Evolutionary conservation across 2,797 vertebrate species (phyloP).

Genomic region (Melanotaenia trifasciata): DNA sequence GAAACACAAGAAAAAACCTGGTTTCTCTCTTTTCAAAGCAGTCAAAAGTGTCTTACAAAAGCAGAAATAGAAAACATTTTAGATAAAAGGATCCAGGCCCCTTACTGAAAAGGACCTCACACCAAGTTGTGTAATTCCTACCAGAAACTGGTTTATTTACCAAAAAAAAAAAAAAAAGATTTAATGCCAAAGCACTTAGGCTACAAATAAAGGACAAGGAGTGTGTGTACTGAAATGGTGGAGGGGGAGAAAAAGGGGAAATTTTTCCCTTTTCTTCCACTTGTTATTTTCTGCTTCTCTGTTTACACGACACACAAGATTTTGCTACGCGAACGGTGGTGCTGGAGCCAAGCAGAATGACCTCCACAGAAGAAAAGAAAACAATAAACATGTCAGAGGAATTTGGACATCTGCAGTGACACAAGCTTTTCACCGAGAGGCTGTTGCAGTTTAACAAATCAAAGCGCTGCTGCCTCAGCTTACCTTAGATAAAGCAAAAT

Average conservation of each 20-base stretch:
- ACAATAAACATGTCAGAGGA: slow-evolving; percentile 90
- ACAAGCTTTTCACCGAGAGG: slow-evolving; percentile 71
- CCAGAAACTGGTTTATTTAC: slow-evolving; percentile 89
- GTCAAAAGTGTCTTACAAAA: slow-evolving; percentile 88
- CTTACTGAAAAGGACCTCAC: slow-evolving; percentile 88
- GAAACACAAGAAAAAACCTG: slow-evolving; percentile 85
- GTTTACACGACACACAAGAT: slow-evolving; percentile 75
- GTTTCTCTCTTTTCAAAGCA: slow-evolving; percentile 86
- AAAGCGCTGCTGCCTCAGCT: slow-evolving; percentile 86
- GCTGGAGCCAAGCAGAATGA: slow-evolving; percentile 49
- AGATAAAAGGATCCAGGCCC: slow-evolving; percentile 88
- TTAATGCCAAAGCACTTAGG: slow-evolving; percentile 85
- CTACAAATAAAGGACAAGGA: slow-evolving; percentile 84
- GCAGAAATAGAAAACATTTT: slow-evolving; percentile 89
- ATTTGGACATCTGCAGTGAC: slow-evolving; percentile 90
- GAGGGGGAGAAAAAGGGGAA: slow-evolving; percentile 53
- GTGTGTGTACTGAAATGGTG: slow-evolving; percentile 63
- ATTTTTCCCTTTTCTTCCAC: slow-evolving; percentile 69
- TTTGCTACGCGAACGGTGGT: slow-evolving; percentile 53
- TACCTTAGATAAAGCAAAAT: slow-evolving; percentile 94
- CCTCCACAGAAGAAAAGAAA: slow-evolving; percentile 74
- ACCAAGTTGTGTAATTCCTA: slow-evolving; percentile 88
- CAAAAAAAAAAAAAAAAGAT: slow-evolving; percentile 89
- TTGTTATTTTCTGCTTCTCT: slow-evolving; percentile 79
- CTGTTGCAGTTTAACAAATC: slow-evolving; percentile 79